A percentile compares a stretch with the other conserved stretches of the same genome.
phyloP scores from a whole-genome alignment of 1,140 invertebrate genomes.

The Batillaria attramentaria region DNA sequence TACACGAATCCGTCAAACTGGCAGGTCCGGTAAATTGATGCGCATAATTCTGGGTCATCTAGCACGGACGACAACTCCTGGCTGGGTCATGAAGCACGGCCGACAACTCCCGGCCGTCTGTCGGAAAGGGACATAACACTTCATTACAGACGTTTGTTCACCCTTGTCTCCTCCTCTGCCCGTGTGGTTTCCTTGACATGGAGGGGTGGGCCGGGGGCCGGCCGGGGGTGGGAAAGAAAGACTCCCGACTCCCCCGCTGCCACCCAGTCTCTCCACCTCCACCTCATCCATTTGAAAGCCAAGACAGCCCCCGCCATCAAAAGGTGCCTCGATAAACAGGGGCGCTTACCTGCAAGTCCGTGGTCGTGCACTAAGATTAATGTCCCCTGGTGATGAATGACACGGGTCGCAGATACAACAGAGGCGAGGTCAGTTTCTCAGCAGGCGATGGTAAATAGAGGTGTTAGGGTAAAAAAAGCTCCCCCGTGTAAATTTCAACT shows the following conservation, averaged over 20 bases:
- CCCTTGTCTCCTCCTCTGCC: neutral
- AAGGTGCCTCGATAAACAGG: conserved; percentile 29
- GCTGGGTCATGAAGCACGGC: neutral
- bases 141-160: conserved; percentile 15
- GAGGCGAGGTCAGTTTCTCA: conserved; percentile 24
- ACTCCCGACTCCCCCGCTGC: neutral
- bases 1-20: too few relatives aligned
- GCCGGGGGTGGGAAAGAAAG: neutral
- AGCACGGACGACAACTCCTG: neutral
- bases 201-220: neutral
- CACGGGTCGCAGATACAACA: conserved; percentile 10
- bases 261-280: neutral
- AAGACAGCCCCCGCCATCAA: conserved; percentile 6
- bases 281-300: conserved; percentile 7
- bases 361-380: conserved; percentile 26
- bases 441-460: conserved; percentile 31
- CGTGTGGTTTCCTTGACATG: neutral
- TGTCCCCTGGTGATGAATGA: conserved; percentile 30
- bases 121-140: neutral
- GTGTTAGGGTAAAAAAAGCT: conserved; percentile 22
- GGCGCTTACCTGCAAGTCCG: conserved; percentile 21
- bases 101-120: neutral
- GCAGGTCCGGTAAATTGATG: neutral
- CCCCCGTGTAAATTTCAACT: conserved; percentile 9
- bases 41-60: neutral